These are phyloP conservation scores for Heterotis niloticus DNA, from an alignment of 2,113 vertebrate genomes.

Conservation along the genomic window DNA sequence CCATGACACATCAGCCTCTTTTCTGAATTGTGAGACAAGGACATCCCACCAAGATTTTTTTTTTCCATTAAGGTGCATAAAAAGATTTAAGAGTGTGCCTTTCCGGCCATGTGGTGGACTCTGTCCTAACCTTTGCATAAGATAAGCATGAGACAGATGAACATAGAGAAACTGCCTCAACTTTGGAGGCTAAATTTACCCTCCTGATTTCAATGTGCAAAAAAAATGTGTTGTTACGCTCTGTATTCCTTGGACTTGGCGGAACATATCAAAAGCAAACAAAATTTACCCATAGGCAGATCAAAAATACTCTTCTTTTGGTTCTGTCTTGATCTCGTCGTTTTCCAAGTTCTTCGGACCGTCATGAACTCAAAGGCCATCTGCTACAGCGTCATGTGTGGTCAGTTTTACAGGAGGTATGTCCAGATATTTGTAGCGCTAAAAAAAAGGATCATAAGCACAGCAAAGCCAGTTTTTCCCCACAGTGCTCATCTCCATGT, in stretches of 20 bases:
- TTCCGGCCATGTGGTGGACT: not conserved
- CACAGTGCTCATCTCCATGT: not conserved
- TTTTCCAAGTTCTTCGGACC: conserved; percentile 45
- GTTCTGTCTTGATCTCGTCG: conserved; percentile 61
- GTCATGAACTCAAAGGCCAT: conserved; percentile 7
- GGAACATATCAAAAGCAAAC: not conserved
- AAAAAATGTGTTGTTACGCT: not conserved
- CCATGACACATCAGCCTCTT: not conserved
- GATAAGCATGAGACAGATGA: not conserved
- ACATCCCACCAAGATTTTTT: not conserved
- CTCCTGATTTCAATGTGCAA: not conserved
- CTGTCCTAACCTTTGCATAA: not conserved
- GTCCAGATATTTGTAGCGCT: not conserved
- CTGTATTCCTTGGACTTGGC: not conserved
- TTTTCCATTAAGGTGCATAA: not conserved
- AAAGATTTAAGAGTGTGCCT: not conserved
- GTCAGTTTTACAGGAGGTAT: not conserved
- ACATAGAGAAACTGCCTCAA: not conserved
- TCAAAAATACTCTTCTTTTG: conserved; percentile 39
- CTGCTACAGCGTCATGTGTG: not conserved
- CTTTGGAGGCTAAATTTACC: conserved; percentile 8
- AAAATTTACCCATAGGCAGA: not conserved
- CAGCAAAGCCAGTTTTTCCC: not conserved
- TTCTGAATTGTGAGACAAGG: not conserved
- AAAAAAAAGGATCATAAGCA: not conserved